These are phyloP conservation scores for Parnassius orleans DNA, from an alignment of 2,888 invertebrate genomes.

Conservation along the genomic window DNA sequence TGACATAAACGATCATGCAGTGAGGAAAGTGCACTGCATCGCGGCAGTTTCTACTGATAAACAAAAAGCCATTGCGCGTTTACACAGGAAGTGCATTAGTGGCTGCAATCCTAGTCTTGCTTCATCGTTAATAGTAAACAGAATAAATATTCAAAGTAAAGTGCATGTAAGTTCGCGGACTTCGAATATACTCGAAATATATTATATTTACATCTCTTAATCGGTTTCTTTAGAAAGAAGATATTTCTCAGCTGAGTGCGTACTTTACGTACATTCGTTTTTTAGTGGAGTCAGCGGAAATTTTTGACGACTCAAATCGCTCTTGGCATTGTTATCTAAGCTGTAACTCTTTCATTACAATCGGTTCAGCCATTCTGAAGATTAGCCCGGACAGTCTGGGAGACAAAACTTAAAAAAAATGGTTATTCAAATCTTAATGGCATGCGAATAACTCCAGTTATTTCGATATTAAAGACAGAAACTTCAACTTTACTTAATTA, in stretches of 20 bases:
- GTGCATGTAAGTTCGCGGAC: not conserved
- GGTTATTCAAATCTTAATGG: no score
- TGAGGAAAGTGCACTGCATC: constrained; percentile 5
- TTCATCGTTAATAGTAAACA: not conserved
- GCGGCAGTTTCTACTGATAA: constrained; percentile 4
- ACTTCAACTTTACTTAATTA: no score
- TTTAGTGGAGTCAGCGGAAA: not conserved
- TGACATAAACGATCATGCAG: constrained; percentile 4
- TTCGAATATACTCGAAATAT: not conserved
- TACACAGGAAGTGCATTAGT: constrained; percentile 18
- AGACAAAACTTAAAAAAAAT: no score
- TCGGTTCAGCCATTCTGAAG: no score
- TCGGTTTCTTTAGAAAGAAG: not conserved
- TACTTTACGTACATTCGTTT: not conserved
- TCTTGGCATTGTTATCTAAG: no score
- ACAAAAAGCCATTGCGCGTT: constrained; percentile 15
- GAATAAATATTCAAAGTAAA: not conserved
- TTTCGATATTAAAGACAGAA: no score
- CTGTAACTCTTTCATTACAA: no score
- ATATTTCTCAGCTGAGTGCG: not conserved
- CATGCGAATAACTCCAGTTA: no score
- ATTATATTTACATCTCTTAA: not conserved
- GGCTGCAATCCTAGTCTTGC: not conserved
- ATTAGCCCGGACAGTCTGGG: no score
- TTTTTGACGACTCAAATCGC: no score